Base-by-base conservation (phyloP, 2,113 vertebrate species). In the Eubucco bourcierii region DNA sequence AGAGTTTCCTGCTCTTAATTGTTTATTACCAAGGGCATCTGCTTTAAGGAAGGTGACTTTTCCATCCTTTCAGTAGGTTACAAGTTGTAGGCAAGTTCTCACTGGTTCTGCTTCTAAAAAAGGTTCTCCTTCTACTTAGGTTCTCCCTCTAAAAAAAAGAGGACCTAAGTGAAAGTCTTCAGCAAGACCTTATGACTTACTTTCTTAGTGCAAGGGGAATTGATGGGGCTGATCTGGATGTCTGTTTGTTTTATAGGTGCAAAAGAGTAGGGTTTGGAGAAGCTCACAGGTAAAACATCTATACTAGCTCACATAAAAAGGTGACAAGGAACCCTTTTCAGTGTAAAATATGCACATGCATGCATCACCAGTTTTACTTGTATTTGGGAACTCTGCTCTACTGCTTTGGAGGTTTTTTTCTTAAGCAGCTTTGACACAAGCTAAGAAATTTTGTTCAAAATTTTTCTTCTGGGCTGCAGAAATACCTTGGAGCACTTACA, bases 401-500 rank as follows among this genome's bases (percentile, higher is more conserved):
- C n/a, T 71, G 1, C 13, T 76, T 59, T 27, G 59, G 29, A 88
- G 17, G 20, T 41, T 83, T 85, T 85, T 58, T 18, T 14, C 37
- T 68, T 64, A 28, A 58, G 55, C 39, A 82, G 14, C 8, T 79
- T 27, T 68, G 72, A 76, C 44, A 60, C 10, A 82, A 68, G 44
- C 41, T 70, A 74, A 64, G 44, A 68, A 68, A 4, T 67, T 93
- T n/a, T 55, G 15, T 19, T 28, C 2, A 1, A 21, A 78, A 59
- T 20, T 52, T 82, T 72, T 79, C 47, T 13, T 79, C 10, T 24
- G 60, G 37, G 10, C 60, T 82, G 58, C 27, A 79, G 24, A 79
- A 67, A 56, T 79, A 39, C 53, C 3, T 0, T 25, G 9, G n/a
- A 60, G 33, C n/a, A n/a, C 23, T 84, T 0, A 0, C 21, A 64